Base-by-base conservation (phyloP, 2,797 vertebrate genomes). In the Clarias fuscus region DNA sequence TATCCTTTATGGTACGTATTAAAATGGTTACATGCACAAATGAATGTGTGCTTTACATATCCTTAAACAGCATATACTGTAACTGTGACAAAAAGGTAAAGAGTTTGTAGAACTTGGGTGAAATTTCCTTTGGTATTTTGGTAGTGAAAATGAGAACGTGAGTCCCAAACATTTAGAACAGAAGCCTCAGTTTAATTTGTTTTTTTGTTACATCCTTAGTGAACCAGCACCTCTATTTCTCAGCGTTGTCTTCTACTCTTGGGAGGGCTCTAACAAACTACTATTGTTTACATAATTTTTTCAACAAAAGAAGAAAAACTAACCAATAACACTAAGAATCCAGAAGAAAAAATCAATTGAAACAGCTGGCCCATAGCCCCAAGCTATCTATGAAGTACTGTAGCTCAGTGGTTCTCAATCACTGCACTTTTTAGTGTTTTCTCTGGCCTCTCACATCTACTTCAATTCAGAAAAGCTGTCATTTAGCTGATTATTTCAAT, bases 261-360 rank as follows among this genome's bases (percentile, higher is more conserved):
- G 40, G 30, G 71, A 65, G 67, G 65, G 53, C 83, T 83, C 37
- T 77, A 13, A 18, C 48, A 58, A 85, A 79, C 48, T 62, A 30
- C 79, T 83, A 90, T 92, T 85, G 75, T 85, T 92, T 90, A 91
- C 84, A 91, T 91, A 85, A 75, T 85, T 87, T 86, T 85, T 86
- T 72, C 67, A 68, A 70, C 48, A 53, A 62, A 73, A 56, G 79
- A 56, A 43, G 80, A 67, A 78, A 83, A 48, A 58, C 30, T 24
- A 33, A 77, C 85, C 89, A 88, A 88, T 91, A 90, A 91, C 87
- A 87, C 90, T 90, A 89, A 89, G 91, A 87, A 1, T 5, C 27
- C 30, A 64, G 73, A 78, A 86, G 76, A 82, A 89, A 88, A 88
- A 81, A 85, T 81, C 27, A 58, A 58, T 67, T 58, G 75, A 67